These are phyloP conservation scores for Antheraea pernyi DNA, from an alignment of 1,140 invertebrate genomes.

Conservation along the genomic window DNA sequence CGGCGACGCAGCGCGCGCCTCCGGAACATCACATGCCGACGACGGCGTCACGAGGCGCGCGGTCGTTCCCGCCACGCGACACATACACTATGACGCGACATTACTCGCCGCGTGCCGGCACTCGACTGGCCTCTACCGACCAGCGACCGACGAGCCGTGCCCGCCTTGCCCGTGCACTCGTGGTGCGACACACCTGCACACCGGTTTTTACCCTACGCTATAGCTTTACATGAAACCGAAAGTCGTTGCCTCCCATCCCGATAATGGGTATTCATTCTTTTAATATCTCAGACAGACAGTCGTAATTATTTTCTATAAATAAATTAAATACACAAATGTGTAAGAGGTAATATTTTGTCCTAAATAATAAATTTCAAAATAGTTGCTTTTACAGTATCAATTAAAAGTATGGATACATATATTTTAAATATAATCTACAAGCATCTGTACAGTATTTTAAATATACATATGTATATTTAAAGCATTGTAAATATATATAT, in stretches of 20 bases:
- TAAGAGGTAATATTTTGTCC: not conserved
- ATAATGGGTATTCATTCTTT: not conserved
- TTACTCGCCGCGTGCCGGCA: conserved; percentile 48
- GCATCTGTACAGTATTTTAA: not conserved
- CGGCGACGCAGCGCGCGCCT: conserved; percentile 70
- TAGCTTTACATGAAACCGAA: conserved; percentile 2
- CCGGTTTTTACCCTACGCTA: conserved; percentile 1
- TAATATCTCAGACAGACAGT: not conserved
- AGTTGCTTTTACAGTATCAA: not conserved
- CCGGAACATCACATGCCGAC: conserved; percentile 74
- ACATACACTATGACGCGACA: conserved; percentile 38
- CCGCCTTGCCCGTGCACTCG: conserved; percentile 22
- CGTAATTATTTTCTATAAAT: not conserved
- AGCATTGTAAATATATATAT: too few relatives aligned
- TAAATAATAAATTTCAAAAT: not conserved
- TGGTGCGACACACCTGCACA: conserved; percentile 24
- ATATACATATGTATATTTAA: too few relatives aligned
- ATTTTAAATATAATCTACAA: not conserved
- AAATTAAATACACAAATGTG: not conserved
- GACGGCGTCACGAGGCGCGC: conserved; percentile 48
- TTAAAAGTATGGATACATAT: too few relatives aligned
- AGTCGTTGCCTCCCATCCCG: not conserved
- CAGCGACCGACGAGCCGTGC: conserved; percentile 3
- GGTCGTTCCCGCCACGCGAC: conserved; percentile 44
- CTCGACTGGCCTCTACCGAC: conserved; percentile 41